phyloP scores from a whole-genome alignment of 2,113 vertebrate species.

The Mixornis gularis region DNA sequence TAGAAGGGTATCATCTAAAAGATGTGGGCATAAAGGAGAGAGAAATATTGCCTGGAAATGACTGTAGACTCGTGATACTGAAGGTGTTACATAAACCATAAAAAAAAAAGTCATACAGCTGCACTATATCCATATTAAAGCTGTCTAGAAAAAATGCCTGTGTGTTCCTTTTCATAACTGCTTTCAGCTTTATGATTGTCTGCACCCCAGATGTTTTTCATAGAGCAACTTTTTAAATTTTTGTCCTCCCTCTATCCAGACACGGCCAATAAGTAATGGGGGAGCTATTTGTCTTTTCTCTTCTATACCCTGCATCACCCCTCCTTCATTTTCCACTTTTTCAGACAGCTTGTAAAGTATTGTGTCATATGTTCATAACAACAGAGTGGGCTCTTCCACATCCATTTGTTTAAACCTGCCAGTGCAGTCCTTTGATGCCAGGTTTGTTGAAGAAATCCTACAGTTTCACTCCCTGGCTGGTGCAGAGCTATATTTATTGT shows the following conservation, averaged over 20 bases:
- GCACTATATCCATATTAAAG: background rate
- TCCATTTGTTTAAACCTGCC: background rate
- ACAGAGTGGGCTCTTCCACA: background rate
- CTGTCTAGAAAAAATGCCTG: constrained; percentile 9
- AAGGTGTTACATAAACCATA: background rate
- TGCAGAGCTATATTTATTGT: background rate
- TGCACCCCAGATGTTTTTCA: background rate
- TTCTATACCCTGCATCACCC: background rate
- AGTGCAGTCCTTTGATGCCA: background rate
- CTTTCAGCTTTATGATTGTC: background rate
- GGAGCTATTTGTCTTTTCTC: background rate
- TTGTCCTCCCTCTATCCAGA: background rate
- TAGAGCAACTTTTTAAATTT: background rate
- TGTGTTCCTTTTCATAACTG: background rate
- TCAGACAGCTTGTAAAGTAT: background rate
- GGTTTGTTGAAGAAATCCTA: background rate
- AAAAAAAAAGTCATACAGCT: background rate
- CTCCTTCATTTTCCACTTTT: background rate
- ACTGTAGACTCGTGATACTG: background rate
- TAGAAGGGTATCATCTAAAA: background rate
- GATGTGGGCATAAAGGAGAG: background rate
- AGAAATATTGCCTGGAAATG: background rate
- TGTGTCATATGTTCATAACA: background rate
- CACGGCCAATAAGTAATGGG: background rate
- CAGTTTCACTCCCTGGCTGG: background rate